phyloP scores from a whole-genome alignment of 1,140 invertebrate genomes.

The Lamellibrachia luymesi region DNA sequence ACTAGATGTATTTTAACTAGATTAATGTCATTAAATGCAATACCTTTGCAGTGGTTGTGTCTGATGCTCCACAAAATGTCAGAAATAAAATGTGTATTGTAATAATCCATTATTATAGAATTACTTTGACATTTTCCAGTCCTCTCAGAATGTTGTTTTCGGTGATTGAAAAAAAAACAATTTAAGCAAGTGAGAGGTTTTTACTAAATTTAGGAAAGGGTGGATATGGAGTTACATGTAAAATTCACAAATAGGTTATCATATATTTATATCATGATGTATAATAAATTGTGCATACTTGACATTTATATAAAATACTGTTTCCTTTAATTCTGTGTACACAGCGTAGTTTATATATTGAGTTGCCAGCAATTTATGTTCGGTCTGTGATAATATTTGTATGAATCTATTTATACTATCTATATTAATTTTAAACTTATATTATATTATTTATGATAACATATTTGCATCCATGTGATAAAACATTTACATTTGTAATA shows the following conservation, averaged over 20 bases:
- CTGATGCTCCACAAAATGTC: background rate
- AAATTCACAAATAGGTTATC: background rate
- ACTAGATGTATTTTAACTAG: too few relatives aligned
- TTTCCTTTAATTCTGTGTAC: background rate
- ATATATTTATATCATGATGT: background rate
- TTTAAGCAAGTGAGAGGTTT: background rate
- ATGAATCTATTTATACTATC: background rate
- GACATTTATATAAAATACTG: background rate
- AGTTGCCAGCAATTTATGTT: background rate
- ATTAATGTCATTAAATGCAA: too few relatives aligned
- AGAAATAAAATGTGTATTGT: background rate
- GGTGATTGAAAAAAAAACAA: background rate
- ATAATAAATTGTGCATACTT: background rate
- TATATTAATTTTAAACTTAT: background rate
- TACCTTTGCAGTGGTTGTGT: background rate
- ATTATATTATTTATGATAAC: background rate
- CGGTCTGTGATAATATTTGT: background rate
- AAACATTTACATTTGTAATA: background rate
- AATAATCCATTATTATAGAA: background rate
- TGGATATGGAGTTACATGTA: background rate
- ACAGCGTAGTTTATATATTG: background rate
- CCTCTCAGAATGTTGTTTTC: background rate
- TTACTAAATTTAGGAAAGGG: background rate
- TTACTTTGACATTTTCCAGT: conserved; percentile 5
- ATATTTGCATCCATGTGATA: background rate